Base-by-base conservation (phyloP, 2,797 vertebrate genomes). In the Spinus olivaceus region DNA sequence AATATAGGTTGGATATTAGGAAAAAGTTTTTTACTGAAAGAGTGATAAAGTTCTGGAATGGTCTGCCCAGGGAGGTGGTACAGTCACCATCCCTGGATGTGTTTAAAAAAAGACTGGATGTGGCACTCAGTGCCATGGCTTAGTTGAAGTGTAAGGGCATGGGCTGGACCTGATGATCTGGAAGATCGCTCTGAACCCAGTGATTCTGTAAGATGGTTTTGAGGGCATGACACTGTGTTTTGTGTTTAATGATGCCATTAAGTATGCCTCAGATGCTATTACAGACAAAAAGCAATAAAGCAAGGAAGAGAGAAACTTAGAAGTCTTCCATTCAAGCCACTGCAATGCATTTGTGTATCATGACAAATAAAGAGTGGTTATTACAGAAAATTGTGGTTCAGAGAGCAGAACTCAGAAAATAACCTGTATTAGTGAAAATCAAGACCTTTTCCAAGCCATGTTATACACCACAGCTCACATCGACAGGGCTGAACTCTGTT, bases 271-370 rank as follows among this genome's bases (percentile, higher is more conserved):
- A 8, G 71, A 82, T 79, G 46, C 51, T 66, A 67, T 86, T 63
- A 63, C 11, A 93, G 88, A 60, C 30, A 77, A 86, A 94, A 92
- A 33, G 21, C 37, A 91, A 86, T 60, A 86, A 83, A 89, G 76
- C 30, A 90, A 81, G 57, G 46, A 78, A 70, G 46, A 39, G 30
- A 82, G n/a, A 83, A 53, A 19, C 64, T 37, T 86, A 50, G 70
- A 93, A 93, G 63, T 41, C 72, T 81, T 89, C 81, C 74, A 79
- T 61, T 61, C 30, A 56, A 78, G 39, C n/a, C 25, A 59, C 51
- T 88, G 23, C 42, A 51, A 51, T 54, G 33, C 35, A 33, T 83
- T 60, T 69, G 35, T 27, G 39, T 33, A 50, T 49, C 0, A 0
- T 84, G 67, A 82, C 57, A 91, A 86, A 37, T 33, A 87, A 88